A percentile compares a stretch with the other conserved stretches of the same genome.
Evolutionary conservation across 2,113 vertebrate species (phyloP).

Genomic region (Capra hircus): DNA sequence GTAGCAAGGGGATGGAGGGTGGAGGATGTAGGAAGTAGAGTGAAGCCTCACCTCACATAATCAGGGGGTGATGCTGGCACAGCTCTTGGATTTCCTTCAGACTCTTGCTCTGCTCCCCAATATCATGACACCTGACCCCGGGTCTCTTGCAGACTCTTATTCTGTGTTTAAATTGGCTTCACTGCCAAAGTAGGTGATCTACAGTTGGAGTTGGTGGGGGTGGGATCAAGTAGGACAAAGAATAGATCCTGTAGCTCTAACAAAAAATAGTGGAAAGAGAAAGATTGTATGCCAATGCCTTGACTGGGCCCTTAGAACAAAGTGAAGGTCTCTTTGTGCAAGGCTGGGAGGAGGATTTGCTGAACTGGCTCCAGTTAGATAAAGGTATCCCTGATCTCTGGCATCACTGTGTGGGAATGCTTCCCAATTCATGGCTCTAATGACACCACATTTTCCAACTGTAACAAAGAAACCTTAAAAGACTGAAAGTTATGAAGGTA

Average conservation of each 20-base stretch:
- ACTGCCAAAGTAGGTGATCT: conserved; percentile 7
- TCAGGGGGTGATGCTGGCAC: neutral
- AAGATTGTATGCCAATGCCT: neutral
- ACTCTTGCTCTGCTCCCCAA: neutral
- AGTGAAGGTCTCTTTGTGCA: neutral
- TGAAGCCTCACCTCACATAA: neutral
- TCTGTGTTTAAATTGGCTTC: conserved; percentile 24
- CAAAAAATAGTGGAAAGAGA: conserved; percentile 3
- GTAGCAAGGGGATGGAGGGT: neutral
- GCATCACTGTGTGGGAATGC: neutral
- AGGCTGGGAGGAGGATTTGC: neutral
- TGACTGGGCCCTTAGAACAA: neutral
- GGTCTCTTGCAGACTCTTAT: neutral
- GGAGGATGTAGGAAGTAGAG: neutral
- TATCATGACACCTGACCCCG: neutral
- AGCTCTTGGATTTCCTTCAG: conserved; percentile 14
- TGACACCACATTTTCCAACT: conserved; percentile 40
- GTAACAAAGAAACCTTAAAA: conserved; percentile 43
- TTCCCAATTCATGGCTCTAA: neutral
- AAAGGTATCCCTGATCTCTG: neutral
- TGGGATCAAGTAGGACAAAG: neutral
- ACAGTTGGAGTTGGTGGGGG: neutral
- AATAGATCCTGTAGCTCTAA: neutral
- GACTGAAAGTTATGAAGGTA: neutral
- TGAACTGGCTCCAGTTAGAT: neutral